phyloP scores from a whole-genome alignment of 1,140 invertebrate genomes.

The Plectus sambesii region DNA sequence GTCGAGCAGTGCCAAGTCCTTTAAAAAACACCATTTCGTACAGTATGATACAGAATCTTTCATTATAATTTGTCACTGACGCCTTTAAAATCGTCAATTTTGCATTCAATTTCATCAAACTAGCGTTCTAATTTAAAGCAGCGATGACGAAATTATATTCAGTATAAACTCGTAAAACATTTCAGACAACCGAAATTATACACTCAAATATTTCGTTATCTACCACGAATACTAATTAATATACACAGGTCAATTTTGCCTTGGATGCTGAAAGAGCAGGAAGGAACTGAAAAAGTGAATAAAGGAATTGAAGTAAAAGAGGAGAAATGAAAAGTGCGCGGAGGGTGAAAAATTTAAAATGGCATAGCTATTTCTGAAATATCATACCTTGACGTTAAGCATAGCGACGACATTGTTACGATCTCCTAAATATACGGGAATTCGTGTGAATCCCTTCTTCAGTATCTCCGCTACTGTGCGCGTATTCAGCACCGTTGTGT shows the following conservation, averaged over 20 bases:
- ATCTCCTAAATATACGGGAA: conserved; percentile 66
- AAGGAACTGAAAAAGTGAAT: too few species aligned
- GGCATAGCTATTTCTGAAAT: neutral
- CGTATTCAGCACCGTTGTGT: conserved; percentile 41
- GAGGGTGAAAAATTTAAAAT: too few species aligned
- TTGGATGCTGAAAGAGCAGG: too few species aligned
- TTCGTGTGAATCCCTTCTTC: conserved; percentile 77
- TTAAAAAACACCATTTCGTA: conserved; percentile 94
- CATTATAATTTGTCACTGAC: neutral
- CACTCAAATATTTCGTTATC: too few species aligned
- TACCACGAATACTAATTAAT: too few species aligned
- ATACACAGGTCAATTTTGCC: too few species aligned
- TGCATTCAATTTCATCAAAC: neutral
- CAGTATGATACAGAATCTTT: too few species aligned
- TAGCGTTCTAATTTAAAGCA: conserved; percentile 2
- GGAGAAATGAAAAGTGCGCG: too few species aligned
- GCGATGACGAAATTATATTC: neutral
- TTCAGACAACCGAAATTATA: too few species aligned
- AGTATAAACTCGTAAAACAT: too few species aligned
- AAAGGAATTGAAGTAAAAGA: too few species aligned
- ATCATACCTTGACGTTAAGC: conserved; percentile 67
- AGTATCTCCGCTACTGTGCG: conserved; percentile 85
- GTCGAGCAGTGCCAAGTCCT: conserved; percentile 86
- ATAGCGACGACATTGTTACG: conserved; percentile 78
- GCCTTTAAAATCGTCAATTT: neutral